A percentile compares a stretch with the other conserved stretches of the same genome.
These are phyloP conservation scores for Zaprionus ornatus DNA, from an alignment of 1,140 invertebrate species.

Conservation along the genomic window DNA sequence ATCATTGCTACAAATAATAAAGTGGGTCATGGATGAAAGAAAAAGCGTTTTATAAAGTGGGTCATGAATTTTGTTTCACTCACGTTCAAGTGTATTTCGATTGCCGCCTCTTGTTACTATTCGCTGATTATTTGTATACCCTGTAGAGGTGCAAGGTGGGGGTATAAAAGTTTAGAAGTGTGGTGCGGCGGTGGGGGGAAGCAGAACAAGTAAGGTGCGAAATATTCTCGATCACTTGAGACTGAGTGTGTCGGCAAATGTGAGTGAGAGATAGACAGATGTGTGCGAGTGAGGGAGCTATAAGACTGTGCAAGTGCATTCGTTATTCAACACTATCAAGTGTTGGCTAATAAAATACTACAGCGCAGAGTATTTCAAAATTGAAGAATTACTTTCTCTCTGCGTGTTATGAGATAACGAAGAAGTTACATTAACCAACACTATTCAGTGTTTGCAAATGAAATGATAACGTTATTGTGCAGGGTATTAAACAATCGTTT, in stretches of 20 bases:
- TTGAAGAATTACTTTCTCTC: neutral
- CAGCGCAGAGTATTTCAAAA: neutral
- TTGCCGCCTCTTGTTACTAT: constrained; percentile 64
- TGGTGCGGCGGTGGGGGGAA: neutral
- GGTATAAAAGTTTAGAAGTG: neutral
- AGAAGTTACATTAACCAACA: too few relatives aligned
- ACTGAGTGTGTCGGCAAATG: too few relatives aligned
- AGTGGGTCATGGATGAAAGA: constrained; percentile 83
- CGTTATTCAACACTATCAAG: too few relatives aligned
- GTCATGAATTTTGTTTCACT: constrained; percentile 83
- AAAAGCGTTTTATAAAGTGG: constrained; percentile 83
- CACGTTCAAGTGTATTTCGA: constrained; percentile 83
- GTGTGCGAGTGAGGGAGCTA: too few relatives aligned
- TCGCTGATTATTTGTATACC: constrained; percentile 39
- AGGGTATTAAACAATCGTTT: too few relatives aligned
- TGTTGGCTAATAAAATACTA: too few relatives aligned
- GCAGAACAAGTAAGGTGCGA: neutral
- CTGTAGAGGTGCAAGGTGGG: neutral
- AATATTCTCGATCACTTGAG: neutral
- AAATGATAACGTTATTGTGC: too few relatives aligned
- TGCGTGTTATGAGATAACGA: neutral
- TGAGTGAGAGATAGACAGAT: too few relatives aligned
- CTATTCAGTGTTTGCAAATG: too few relatives aligned
- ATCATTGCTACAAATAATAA: constrained; percentile 79
- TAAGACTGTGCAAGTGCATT: too few relatives aligned